Conservation (phyloP, 2,797 vertebrate genomes). For the Melanotaenia trifasciata region DNA sequence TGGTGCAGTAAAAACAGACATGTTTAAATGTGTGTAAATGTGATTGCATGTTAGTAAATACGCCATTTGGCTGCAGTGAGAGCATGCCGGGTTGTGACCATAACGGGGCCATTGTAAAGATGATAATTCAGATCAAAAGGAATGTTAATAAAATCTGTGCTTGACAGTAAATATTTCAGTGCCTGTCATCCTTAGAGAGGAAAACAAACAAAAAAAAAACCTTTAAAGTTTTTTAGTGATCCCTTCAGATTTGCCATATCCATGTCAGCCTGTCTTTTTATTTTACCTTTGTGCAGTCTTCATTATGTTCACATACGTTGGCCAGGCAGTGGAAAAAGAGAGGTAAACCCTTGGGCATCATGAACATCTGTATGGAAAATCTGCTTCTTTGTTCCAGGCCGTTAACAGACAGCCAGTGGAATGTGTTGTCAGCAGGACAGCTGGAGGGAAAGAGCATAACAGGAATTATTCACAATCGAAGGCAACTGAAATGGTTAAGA, state of each 20-base stretch:
- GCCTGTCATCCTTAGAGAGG: too few species aligned
- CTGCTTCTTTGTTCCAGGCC: conserved; percentile 59
- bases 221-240: too few species aligned
- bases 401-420: conserved; percentile 74
- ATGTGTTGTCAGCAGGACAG: conserved; percentile 74
- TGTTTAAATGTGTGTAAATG: too few species aligned
- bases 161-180: too few species aligned
- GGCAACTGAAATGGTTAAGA: not conserved
- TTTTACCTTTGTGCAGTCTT: conserved; percentile 75
- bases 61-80: too few species aligned
- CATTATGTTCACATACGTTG: conserved; percentile 68
- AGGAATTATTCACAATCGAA: not conserved
- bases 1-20: too few species aligned
- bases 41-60: too few species aligned
- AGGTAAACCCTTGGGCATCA: conserved; percentile 63
- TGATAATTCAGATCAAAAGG: too few species aligned
- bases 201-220: too few species aligned
- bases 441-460: conserved; percentile 39
- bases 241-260: not conserved
- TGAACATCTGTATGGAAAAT: conserved; percentile 80
- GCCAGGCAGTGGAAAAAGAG: conserved; percentile 80
- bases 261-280: not conserved
- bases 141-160: too few species aligned
- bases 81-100: too few species aligned
- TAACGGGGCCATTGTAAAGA: too few species aligned